Evolutionary conservation across 2,888 invertebrate genomes (phyloP), one percentile per base, ranked within the genome.

Genomic region (Lamellibrachia satsuma): DNA sequence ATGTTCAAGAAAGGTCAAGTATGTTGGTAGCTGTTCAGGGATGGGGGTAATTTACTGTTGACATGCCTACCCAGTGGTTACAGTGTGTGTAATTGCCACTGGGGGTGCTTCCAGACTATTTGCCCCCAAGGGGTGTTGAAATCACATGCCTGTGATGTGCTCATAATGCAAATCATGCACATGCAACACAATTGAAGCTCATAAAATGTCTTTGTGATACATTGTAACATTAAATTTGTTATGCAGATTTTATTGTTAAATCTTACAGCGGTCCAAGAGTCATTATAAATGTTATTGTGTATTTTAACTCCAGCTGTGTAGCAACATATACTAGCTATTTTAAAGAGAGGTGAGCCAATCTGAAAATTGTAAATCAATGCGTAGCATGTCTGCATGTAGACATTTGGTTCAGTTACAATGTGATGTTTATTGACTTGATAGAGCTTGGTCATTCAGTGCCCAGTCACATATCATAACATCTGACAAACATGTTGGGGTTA

Each of bases 81-180:
- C 6, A 3, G 75, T 22, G 22, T 4, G 75, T 75, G 75, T 75
- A 22, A 75, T 22, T 22, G 75, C 75, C 75, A 75, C 75, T 75
- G 22, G 75, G 75, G 75, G 75, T 75, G 75, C 75, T 55, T 15
- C 75, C 15, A 22, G 15, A 75, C 15, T 75, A 75, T 75, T 75
- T 75, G 75, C 22, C 75, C 75, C 75, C 8, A 75, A 22, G 75
- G 22, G 11, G 75, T 75, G 22, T 22, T 75, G 75, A 75, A 75
- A n/a, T 75, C 75, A 75, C 75, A 75, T 75, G 75, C 75, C 75
- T 75, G 75, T 75, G n/a, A 75, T 15, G 75, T 75, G 75, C 75
- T 75, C 22, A 75, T 75, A 75, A 75, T 15, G 1, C 75, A 11
- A 22, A 75, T 75, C 75, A 75, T n/a, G 22, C n/a, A 75, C 75